Evolutionary conservation across 2,113 vertebrate genomes (phyloP).

Genomic region (Indicator indicator): DNA sequence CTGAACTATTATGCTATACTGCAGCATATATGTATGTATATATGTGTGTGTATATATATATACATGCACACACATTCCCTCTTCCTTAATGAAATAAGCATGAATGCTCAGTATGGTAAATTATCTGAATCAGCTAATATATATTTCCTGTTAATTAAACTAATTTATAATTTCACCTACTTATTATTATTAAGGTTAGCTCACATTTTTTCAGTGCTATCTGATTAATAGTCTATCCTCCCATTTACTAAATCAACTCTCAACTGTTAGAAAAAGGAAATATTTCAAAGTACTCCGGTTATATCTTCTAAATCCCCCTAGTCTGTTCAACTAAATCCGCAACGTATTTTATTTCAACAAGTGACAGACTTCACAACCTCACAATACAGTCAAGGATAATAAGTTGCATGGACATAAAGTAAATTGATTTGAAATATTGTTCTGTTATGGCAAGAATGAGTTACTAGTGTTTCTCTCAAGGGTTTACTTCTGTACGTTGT

Average conservation of each 20-base stretch:
- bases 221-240: slow-evolving; percentile 56
- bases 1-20: neutral
- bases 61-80: neutral
- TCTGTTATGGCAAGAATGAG: neutral
- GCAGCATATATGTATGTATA: too few species aligned
- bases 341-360: slow-evolving; percentile 32
- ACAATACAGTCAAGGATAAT: slow-evolving; percentile 12
- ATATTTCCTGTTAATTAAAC: slow-evolving; percentile 70
- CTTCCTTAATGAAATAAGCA: slow-evolving; percentile 61
- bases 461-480: slow-evolving; percentile 24
- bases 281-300: slow-evolving; percentile 32
- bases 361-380: slow-evolving; percentile 24
- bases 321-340: slow-evolving; percentile 58
- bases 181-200: slow-evolving; percentile 69
- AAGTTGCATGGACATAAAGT: neutral
- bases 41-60: too few species aligned
- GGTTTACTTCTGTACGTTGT: neutral
- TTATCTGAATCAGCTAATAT: slow-evolving; percentile 53
- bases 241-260: slow-evolving; percentile 56
- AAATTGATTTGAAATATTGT: slow-evolving; percentile 22
- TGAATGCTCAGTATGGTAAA: slow-evolving; percentile 42
- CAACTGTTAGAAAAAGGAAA: slow-evolving; percentile 24
- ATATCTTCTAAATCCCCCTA: slow-evolving; percentile 60
- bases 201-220: slow-evolving; percentile 45
- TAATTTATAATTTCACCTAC: slow-evolving; percentile 61